These are phyloP conservation scores for Oreortyx pictus DNA, from an alignment of 2,797 vertebrate genomes.

Conservation along the genomic window DNA sequence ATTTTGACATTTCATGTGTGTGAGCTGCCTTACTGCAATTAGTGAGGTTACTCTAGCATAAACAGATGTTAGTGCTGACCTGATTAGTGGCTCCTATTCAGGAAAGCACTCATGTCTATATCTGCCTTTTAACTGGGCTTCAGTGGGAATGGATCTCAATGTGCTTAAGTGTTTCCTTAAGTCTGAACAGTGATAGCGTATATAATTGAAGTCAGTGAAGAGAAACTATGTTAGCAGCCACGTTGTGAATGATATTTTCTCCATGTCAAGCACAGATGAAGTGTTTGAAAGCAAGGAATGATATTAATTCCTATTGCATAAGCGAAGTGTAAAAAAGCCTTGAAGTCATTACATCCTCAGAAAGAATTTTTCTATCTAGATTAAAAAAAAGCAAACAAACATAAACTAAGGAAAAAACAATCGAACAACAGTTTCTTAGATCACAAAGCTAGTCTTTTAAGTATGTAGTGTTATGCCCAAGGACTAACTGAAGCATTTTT, in stretches of 20 bases:
- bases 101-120: neutral
- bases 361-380: neutral
- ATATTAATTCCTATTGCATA: slow-evolving; percentile 28
- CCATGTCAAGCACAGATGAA: slow-evolving; percentile 54
- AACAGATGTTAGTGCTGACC: rapidly evolving
- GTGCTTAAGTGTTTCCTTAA: slow-evolving; percentile 47
- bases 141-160: no score
- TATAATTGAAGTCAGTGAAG: slow-evolving; percentile 62
- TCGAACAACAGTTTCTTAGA: no score
- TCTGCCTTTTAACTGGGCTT: no score
- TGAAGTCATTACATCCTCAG: neutral
- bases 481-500: neutral
- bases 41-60: neutral
- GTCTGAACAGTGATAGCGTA: slow-evolving; percentile 36
- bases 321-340: slow-evolving; percentile 54
- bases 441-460: neutral
- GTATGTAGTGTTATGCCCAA: neutral
- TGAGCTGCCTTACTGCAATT: neutral
- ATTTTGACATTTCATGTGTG: neutral
- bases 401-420: neutral
- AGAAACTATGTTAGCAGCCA: slow-evolving; percentile 29
- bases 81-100: neutral
- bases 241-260: slow-evolving; percentile 51
- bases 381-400: neutral
- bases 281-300: slow-evolving; percentile 59